Evolutionary conservation across 2,797 vertebrate genomes (phyloP).

Genomic region (Apogon talboti): DNA sequence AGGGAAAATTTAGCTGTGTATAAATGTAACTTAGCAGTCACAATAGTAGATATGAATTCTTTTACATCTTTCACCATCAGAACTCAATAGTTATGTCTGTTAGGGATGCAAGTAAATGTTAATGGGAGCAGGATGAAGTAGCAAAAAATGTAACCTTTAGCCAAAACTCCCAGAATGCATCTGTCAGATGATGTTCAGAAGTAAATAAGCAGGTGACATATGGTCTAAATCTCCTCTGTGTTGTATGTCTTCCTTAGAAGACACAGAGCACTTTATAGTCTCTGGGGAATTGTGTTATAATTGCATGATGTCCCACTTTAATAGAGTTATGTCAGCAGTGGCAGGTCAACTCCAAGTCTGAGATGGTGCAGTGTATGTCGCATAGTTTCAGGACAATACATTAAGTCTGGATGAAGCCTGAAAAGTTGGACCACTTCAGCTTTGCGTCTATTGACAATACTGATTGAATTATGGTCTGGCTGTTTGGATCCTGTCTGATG

Average conservation of each 20-base stretch:
- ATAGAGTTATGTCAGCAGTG: constrained; percentile 10
- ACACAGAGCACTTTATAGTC: constrained; percentile 3
- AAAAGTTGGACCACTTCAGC: constrained; percentile 36
- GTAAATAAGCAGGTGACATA: background rate
- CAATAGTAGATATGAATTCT: background rate
- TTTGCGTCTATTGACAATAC: constrained; percentile 47
- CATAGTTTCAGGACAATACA: constrained; percentile 38
- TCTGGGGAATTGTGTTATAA: background rate
- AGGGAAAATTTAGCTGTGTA: no score
- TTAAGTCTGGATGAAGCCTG: constrained; percentile 54
- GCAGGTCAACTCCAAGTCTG: constrained; percentile 22
- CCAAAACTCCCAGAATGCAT: background rate
- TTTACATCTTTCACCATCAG: background rate
- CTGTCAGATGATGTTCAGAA: background rate
- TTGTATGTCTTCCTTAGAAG: constrained; percentile 2
- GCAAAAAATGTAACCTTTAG: background rate
- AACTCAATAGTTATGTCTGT: background rate
- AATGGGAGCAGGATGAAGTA: background rate
- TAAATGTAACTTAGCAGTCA: background rate
- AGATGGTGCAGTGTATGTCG: constrained; percentile 13
- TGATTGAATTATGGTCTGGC: constrained; percentile 61
- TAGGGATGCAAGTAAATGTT: background rate
- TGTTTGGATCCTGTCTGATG: constrained; percentile 34
- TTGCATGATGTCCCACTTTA: constrained; percentile 24
- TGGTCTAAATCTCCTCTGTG: background rate